Percentiles rank a stretch among this genome's conserved stretches.
These are phyloP conservation scores for Ceuthmochares aereus DNA, from an alignment of 2,113 vertebrate species.

Conservation along the genomic window DNA sequence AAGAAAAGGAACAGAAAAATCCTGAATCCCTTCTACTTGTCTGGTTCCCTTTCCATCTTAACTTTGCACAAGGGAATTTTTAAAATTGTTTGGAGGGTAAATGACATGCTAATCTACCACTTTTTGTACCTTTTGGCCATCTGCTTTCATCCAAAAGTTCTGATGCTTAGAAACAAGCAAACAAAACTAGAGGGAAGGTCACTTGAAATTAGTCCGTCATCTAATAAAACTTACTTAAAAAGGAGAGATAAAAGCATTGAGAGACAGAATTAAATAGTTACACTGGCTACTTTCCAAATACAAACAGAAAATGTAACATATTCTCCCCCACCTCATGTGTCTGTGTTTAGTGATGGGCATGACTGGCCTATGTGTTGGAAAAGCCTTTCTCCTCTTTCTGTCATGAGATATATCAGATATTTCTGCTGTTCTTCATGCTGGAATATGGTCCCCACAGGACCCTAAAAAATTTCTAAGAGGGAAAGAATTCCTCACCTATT, in stretches of 20 bases:
- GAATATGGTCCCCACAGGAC: not conserved
- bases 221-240: not conserved
- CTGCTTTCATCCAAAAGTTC: not conserved
- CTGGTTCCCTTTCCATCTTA: not conserved
- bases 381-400: not conserved
- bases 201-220: not conserved
- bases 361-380: not conserved
- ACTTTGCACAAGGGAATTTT: not conserved
- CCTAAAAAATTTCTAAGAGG: not conserved
- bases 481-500: not conserved
- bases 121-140: not conserved
- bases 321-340: accelerated
- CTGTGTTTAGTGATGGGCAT: not conserved
- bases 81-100: not conserved
- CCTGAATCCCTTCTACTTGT: not conserved
- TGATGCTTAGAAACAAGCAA: not conserved
- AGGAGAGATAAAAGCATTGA: not conserved
- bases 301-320: not conserved
- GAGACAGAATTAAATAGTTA: not conserved
- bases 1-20: not conserved
- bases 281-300: not conserved
- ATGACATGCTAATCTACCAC: not conserved
- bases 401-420: not conserved
- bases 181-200: not conserved
- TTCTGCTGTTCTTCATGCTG: not conserved